Base-by-base conservation (phyloP, 2,888 invertebrate genomes). In the Amblyteles armatorius region DNA sequence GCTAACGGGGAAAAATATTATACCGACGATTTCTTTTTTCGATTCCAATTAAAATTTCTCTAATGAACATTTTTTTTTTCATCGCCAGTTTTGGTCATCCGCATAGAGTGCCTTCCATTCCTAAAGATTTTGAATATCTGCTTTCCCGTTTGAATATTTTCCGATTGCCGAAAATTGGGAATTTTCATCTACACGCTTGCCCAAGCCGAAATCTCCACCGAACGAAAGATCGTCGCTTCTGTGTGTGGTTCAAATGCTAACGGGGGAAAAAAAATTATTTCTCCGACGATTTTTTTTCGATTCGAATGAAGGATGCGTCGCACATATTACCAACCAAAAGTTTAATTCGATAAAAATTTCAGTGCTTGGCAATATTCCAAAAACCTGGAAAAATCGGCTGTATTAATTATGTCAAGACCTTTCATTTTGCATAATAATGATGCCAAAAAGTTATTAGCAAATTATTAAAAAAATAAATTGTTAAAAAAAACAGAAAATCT, bases 151-250 rank as follows among this genome's bases (percentile, higher is more conserved):
- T 22, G 5, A 33, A 33, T 33, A 33, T 7, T 33, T 33, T 33
- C 5, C 7, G 5, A 33, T 7, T 33, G 33, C 33, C 33, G 33
- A 6, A 33, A 33, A 5, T 33, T 33, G 7, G 33, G 13, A 19
- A 44, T 52, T 50, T 52, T 50, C 33, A 26, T 72, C 57, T 44
- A 26, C 44, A 74, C 68, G 67, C 69, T 84, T 73, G 65, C 50
- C 40, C 77, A 36, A 44, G 52, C 7, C 16, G 55, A 60, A 44
- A 36, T 74, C 33, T 40, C 52, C 50, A 33, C 11, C 33, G n/a
- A 13, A 77, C 9, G 48, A 26, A n/a, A 63, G 52, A 40, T 7
- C 19, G 16, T 63, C 7, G 63, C 29, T 26, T 16, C 22, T 33
- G 2, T 1, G 16, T 33, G 26, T n/a, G 63, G 33, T 63, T 63